Base-by-base conservation (phyloP, 2,888 invertebrate species). In the Pollenia labialis region DNA sequence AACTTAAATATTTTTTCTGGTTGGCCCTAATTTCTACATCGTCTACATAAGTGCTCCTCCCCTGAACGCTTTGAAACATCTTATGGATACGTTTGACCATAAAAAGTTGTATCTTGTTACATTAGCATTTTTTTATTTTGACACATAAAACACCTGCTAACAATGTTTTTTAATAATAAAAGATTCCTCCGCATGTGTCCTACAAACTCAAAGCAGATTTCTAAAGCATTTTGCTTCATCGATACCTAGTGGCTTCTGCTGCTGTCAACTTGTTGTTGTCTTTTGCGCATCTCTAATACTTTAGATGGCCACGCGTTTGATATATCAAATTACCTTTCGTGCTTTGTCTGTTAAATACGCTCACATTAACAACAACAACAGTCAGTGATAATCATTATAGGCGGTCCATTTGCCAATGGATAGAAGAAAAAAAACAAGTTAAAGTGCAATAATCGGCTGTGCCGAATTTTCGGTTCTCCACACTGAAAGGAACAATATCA, bases 251-350 rank as follows among this genome's bases (percentile, higher is more conserved):
- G 54, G 81, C 81, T 83, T 81, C 80, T 87, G 84, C 76, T 81
- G 83, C 75, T 86, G 69, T 81, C 52, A 62, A n/a, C 14, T 46
- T 58, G 40, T 42, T 64, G 42, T 14, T 71, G 71, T 11, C 42
- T 42, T 42, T 69, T 23, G 42, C 18, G 10, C 48, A 56, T 12
- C 12, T 68, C 50, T 77, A 69, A 79, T 85, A 71, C 52, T 46
- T 76, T 66, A 52, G 62, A 84, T 84, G 74, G 86, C 86, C 86
- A 87, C 86, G 86, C 86, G 86, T 84, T 84, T 72, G 72, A 46
- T 52, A 54, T 87, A 87, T 87, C 60, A 72, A 56, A 81, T 87
- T 81, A 76, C 86, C 44, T 66, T 77, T 76, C 62, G 76, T 84
- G 58, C 52, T 64, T 86, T 80, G 71, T 80, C 83, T 69, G 71